Percentiles rank a stretch among this genome's conserved stretches.
Conservation (phyloP, 2,113 vertebrate genomes). For the Prietella phreatophila region DNA sequence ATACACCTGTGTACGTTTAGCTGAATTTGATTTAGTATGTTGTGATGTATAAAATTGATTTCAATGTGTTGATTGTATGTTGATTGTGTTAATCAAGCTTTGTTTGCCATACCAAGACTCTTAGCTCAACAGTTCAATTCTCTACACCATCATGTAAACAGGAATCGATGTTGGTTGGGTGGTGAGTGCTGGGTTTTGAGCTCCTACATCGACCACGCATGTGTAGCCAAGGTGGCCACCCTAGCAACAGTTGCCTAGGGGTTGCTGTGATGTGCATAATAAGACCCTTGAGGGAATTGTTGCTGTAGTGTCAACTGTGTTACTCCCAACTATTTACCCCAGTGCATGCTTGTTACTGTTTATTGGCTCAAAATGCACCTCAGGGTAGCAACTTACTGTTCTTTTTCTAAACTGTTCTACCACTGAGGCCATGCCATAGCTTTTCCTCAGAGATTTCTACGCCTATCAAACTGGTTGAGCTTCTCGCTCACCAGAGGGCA, state of each 20-base stretch:
- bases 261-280: slow-evolving; percentile 38
- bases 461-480: not conserved
- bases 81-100: not conserved
- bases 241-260: slow-evolving; percentile 47
- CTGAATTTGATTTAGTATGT: too few relatives aligned
- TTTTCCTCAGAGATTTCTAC: slow-evolving; percentile 1
- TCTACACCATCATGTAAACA: not conserved
- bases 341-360: slow-evolving; percentile 24
- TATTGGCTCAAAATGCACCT: slow-evolving; percentile 33
- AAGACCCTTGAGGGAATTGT: slow-evolving; percentile 24
- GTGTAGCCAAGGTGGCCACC: slow-evolving; percentile 23
- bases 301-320: slow-evolving; percentile 34
- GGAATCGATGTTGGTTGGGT: not conserved
- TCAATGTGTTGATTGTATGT: not conserved
- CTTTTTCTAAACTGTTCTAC: not conserved
- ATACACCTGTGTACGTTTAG: not conserved
- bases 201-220: not conserved
- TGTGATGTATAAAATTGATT: not conserved
- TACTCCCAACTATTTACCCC: slow-evolving; percentile 29
- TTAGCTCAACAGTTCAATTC: not conserved
- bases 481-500: not conserved
- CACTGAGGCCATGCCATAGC: not conserved
- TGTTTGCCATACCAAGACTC: not conserved
- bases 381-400: not conserved
- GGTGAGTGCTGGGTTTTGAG: not conserved